Percentiles rank a stretch among this genome's conserved stretches.
Evolutionary conservation across 2,888 invertebrate genomes (phyloP).

Genomic region (Nephrocerus scutellatus): DNA sequence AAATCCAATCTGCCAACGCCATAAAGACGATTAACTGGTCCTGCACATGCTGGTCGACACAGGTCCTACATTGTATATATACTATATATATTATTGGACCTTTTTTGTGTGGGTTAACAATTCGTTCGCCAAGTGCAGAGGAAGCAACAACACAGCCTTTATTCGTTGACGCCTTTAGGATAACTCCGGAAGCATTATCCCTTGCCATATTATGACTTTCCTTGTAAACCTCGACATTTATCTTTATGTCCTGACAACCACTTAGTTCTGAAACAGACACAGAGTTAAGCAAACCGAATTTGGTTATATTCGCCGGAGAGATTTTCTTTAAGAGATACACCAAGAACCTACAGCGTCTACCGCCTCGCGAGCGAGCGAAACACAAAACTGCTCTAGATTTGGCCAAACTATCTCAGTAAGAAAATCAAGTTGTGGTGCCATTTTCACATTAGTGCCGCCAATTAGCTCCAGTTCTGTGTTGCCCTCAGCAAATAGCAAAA

Average conservation of each 20-base stretch:
- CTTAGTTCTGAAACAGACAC: slow-evolving; percentile 59
- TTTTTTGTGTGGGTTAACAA: slow-evolving; percentile 43
- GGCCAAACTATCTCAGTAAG: slow-evolving; percentile 68
- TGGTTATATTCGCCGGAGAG: slow-evolving; percentile 52
- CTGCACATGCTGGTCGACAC: slow-evolving; percentile 59
- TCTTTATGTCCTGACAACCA: too few relatives aligned
- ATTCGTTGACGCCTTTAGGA: slow-evolving; percentile 55
- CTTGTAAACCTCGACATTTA: slow-evolving; percentile 60
- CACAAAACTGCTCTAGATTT: slow-evolving; percentile 66
- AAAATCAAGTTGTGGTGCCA: slow-evolving; percentile 87
- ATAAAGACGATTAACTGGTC: slow-evolving; percentile 79
- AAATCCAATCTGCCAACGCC: slow-evolving; percentile 74
- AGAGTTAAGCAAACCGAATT: slow-evolving; percentile 60
- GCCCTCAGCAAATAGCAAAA: slow-evolving; percentile 59
- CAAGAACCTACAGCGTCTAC: slow-evolving; percentile 66
- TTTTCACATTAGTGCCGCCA: slow-evolving; percentile 84
- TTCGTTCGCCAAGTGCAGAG: slow-evolving; percentile 57
- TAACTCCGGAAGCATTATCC: slow-evolving; percentile 67
- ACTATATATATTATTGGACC: too few relatives aligned
- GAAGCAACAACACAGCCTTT: slow-evolving; percentile 60
- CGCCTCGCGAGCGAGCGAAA: slow-evolving; percentile 72
- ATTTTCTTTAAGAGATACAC: slow-evolving; percentile 55
- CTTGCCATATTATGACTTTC: slow-evolving; percentile 57
- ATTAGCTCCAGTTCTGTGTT: slow-evolving; percentile 57
- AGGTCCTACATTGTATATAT: too few relatives aligned